Evolutionary conservation across 30 jellyfish, hydroid and myxozoan genomes (phyloP).

Genomic region (Turritopsis rubra): DNA sequence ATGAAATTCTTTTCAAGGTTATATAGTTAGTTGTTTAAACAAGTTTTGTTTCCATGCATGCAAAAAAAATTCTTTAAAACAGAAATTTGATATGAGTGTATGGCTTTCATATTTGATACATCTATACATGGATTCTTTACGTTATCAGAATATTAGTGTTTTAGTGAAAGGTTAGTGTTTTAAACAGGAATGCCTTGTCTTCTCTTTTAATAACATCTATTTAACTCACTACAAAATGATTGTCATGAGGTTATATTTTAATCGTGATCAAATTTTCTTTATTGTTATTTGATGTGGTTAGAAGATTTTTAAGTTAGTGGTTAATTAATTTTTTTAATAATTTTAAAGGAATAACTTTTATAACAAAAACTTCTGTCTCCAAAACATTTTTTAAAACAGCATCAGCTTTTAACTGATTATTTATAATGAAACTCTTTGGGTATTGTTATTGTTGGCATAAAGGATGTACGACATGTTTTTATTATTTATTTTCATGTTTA

Average conservation of each 20-base stretch:
- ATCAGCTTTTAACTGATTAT: not conserved
- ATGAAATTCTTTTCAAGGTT: not conserved
- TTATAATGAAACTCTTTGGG: not conserved
- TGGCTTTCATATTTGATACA: not conserved
- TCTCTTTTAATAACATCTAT: too few species aligned
- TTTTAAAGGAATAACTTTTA: not conserved
- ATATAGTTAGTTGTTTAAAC: not conserved
- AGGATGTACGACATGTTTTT: not conserved
- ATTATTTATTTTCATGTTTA: not conserved
- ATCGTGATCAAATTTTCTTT: not conserved
- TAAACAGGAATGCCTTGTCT: too few species aligned
- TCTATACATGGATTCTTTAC: not conserved
- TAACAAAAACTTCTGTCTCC: not conserved
- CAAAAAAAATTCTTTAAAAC: not conserved
- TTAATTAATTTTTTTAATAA: too few species aligned
- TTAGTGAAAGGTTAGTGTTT: not conserved
- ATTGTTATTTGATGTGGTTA: not conserved
- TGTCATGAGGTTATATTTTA: not conserved
- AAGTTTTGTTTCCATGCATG: constrained; percentile 1
- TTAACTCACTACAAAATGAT: too few species aligned
- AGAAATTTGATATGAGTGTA: not conserved
- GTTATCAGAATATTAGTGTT: not conserved
- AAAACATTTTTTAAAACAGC: not conserved
- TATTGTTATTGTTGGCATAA: not conserved
- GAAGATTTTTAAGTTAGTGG: too few species aligned